These are phyloP conservation scores for Manacus vitellinus DNA, from an alignment of 2,113 vertebrate species.

Conservation along the genomic window DNA sequence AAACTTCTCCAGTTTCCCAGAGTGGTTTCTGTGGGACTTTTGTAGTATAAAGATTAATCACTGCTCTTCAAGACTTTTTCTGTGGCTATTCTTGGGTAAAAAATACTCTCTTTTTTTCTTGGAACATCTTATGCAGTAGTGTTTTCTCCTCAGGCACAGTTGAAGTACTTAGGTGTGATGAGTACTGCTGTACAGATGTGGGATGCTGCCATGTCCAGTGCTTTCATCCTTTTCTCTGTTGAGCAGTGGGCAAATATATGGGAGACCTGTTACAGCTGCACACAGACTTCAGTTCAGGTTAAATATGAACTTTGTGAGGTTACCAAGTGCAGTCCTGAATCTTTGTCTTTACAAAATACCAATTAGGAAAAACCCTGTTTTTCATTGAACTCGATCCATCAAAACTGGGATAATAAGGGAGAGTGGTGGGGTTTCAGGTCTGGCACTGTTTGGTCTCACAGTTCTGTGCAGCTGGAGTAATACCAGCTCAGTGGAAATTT, in stretches of 20 bases:
- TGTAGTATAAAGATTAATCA: not conserved
- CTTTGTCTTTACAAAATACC: not conserved
- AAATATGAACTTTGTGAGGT: not conserved
- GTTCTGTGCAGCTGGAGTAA: not conserved
- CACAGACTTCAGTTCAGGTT: too few relatives aligned
- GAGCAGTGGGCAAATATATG: accelerated
- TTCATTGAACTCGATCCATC: not conserved
- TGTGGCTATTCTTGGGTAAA: not conserved
- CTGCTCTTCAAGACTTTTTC: not conserved
- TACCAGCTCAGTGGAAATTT: not conserved
- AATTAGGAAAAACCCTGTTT: accelerated
- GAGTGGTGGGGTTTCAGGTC: not conserved
- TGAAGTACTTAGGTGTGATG: not conserved
- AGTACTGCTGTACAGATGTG: not conserved
- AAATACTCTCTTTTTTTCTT: not conserved
- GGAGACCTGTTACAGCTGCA: accelerated
- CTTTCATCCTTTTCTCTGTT: not conserved
- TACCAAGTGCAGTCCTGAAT: not conserved
- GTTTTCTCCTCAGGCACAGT: not conserved
- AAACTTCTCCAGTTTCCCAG: not conserved
- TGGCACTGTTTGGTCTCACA: not conserved
- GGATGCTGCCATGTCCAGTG: not conserved
- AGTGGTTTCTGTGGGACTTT: not conserved
- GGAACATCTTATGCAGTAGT: not conserved
- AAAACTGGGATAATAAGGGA: not conserved